Percentiles rank a stretch among this genome's conserved stretches.
Conservation (phyloP, 2,113 vertebrate species). For the Litocranius walleri region DNA sequence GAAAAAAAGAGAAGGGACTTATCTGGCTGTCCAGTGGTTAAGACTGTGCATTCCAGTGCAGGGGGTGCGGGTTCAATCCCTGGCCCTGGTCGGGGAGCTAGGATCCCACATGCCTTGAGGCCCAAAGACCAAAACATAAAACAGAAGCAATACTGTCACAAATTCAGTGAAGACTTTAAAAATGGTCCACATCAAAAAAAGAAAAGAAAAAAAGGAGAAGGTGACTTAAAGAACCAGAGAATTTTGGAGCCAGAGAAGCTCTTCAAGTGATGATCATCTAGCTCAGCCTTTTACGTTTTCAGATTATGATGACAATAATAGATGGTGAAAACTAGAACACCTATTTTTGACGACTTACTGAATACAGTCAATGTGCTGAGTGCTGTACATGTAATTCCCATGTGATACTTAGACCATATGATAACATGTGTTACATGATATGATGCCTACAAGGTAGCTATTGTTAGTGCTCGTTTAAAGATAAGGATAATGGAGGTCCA, state of each 20-base stretch:
- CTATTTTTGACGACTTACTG: background rate
- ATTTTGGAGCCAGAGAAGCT: slow-evolving; percentile 10
- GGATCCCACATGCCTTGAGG: background rate
- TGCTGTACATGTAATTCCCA: background rate
- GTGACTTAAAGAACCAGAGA: slow-evolving; percentile 3
- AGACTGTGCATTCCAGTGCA: background rate
- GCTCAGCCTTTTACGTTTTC: background rate
- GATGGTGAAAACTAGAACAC: background rate
- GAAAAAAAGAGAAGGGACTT: background rate
- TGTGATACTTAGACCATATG: background rate
- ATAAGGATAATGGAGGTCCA: background rate
- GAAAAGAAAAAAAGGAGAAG: background rate
- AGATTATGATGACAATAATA: background rate
- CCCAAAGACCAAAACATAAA: background rate
- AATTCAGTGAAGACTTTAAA: background rate
- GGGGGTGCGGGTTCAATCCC: background rate
- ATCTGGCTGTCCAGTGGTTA: background rate
- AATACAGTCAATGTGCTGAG: background rate
- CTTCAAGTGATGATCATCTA: background rate
- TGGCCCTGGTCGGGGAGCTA: background rate
- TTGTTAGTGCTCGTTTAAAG: background rate
- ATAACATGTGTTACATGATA: background rate
- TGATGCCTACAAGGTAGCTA: background rate
- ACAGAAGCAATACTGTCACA: background rate
- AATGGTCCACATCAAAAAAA: background rate